These are phyloP conservation scores for Amphipyra tragopoginis DNA, from an alignment of 2,888 invertebrate species.

Conservation along the genomic window DNA sequence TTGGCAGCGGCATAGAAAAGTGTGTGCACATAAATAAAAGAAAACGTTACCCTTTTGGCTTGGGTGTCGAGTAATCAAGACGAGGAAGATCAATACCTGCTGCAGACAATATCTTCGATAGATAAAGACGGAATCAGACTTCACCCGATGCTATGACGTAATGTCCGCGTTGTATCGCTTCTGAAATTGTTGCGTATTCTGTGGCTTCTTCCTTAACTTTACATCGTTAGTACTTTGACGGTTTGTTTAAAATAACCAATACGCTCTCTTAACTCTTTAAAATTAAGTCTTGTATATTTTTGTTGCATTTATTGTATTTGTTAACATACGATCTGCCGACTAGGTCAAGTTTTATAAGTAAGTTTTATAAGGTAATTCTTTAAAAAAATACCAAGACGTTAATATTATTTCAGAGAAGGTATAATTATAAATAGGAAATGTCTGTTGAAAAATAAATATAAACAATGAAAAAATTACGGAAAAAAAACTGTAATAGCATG, in stretches of 20 bases:
- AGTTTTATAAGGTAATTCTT: too few species aligned
- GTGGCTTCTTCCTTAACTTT: conserved; percentile 7
- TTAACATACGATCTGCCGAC: too few species aligned
- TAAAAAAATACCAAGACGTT: too few species aligned
- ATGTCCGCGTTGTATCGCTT: conserved; percentile 6
- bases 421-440: too few species aligned
- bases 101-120: conserved; percentile 23
- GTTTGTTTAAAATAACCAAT: conserved; percentile 2
- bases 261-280: background rate
- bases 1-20: conserved; percentile 5
- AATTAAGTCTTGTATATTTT: conserved; percentile 18
- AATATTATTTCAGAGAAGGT: too few species aligned
- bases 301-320: too few species aligned
- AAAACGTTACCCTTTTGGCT: conserved; percentile 24
- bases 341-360: too few species aligned
- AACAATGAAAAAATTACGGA: too few species aligned
- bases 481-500: too few species aligned
- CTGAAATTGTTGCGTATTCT: conserved; percentile 15
- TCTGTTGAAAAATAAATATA: too few species aligned
- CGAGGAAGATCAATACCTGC: conserved; percentile 30
- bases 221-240: conserved; percentile 1
- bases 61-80: conserved; percentile 39
- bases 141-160: conserved; percentile 8
- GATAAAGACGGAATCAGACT: conserved; percentile 15
- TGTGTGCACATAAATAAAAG: conserved; percentile 25